Evolutionary conservation across 2,888 invertebrate genomes (phyloP).

Genomic region (Drosophila incognita): DNA sequence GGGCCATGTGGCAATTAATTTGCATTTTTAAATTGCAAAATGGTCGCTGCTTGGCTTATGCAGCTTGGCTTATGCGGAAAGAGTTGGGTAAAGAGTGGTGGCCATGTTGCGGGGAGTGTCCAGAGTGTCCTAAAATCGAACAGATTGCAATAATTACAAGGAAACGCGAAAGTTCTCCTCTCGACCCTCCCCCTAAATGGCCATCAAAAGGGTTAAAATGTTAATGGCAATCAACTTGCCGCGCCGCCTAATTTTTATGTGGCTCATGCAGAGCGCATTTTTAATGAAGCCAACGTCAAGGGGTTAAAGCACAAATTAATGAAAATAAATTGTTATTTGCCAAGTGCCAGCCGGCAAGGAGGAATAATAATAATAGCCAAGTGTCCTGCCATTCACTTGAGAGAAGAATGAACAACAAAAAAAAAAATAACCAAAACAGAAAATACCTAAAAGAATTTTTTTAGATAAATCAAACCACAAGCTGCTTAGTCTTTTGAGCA

Average conservation of each 20-base stretch:
- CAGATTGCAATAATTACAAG: slow-evolving; percentile 80
- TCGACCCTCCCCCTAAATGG: background rate
- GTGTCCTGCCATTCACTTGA: slow-evolving; percentile 49
- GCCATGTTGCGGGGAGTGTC: background rate
- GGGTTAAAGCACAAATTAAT: slow-evolving; percentile 82
- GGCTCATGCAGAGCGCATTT: slow-evolving; percentile 69
- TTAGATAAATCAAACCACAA: slow-evolving; percentile 78
- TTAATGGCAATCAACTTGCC: slow-evolving; percentile 67
- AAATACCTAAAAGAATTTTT: slow-evolving; percentile 47
- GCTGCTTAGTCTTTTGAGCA: slow-evolving; percentile 56
- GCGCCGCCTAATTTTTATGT: slow-evolving; percentile 62
- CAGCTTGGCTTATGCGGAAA: slow-evolving; percentile 3
- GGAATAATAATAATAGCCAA: slow-evolving; percentile 46
- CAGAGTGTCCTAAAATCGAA: slow-evolving; percentile 74
- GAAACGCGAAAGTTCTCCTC: slow-evolving; percentile 36
- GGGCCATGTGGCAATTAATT: slow-evolving; percentile 83
- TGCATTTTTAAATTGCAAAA: slow-evolving; percentile 83
- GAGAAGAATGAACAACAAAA: background rate
- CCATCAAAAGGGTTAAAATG: slow-evolving; percentile 65
- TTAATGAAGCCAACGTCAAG: slow-evolving; percentile 71
- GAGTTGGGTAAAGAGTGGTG: background rate
- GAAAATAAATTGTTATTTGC: slow-evolving; percentile 83
- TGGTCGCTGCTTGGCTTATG: slow-evolving; percentile 25
- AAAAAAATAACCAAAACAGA: slow-evolving; percentile 8
- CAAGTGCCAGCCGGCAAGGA: slow-evolving; percentile 32